A percentile compares a stretch with the other conserved stretches of the same genome.
These are phyloP conservation scores for Nemotelus nigrinus DNA, from an alignment of 2,888 invertebrate species.

Conservation along the genomic window DNA sequence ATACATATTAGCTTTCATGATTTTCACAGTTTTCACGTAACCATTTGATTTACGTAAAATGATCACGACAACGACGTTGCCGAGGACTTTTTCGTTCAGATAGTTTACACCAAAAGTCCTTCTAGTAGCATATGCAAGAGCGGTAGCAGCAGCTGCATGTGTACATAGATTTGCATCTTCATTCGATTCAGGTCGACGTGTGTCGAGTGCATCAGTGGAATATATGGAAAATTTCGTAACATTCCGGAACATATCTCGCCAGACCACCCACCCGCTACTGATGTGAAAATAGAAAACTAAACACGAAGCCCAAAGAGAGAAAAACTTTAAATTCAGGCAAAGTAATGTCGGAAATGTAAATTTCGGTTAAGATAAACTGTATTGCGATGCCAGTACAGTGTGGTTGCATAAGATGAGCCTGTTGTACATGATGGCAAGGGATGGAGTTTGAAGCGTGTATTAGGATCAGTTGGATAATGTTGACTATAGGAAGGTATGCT, in stretches of 20 bases:
- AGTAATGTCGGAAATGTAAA: constrained; percentile 19
- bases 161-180: too few relatives aligned
- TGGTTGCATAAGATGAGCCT: neutral
- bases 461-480: too few relatives aligned
- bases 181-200: too few relatives aligned
- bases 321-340: constrained; percentile 35
- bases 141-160: too few relatives aligned
- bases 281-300: too few relatives aligned
- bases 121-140: too few relatives aligned
- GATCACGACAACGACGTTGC: neutral
- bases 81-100: too few relatives aligned
- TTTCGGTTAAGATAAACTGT: constrained; percentile 1
- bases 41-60: constrained; percentile 22
- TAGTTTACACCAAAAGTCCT: too few relatives aligned
- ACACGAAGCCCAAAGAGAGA: neutral
- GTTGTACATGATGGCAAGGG: neutral
- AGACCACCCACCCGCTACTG: neutral
- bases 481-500: neutral
- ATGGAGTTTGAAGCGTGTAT: neutral
- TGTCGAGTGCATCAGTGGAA: neutral
- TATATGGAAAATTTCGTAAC: neutral
- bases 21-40: constrained; percentile 34
- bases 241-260: neutral
- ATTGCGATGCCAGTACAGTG: neutral
- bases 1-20: constrained; percentile 24